Evolutionary conservation across 2,113 vertebrate genomes (phyloP), one percentile per base, ranked within the genome.

Genomic region (Dipodomys spectabilis): DNA sequence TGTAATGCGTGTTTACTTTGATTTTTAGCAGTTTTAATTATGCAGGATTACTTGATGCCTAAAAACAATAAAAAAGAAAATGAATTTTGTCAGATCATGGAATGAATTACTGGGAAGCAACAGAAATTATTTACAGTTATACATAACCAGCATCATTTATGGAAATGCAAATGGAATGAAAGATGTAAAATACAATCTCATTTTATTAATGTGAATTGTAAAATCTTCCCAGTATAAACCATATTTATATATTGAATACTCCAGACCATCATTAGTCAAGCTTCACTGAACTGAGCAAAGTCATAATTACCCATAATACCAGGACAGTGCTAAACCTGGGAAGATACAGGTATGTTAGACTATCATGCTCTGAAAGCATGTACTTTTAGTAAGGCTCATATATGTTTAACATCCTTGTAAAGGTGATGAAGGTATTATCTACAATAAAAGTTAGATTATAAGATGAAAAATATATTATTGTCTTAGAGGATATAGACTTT

Each of bases 11-110:
- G 82, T 87, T 85, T 39, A n/a, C 16, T 92, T 88, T 86, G 0
- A 72, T 25, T 65, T 18, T 90, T 91, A 81, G 25, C 11, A 75
- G 65, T 82, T 19, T 80, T n/a, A 82, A 27, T 94, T 94, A 57
- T 49, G 6, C 28, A 62, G 12, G 10, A 20, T 68, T 79, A 84
- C 7, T 77, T 84, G n/a, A 82, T 62, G 8, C 10, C 5, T 27
- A 75, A 65, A 68, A 60, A 68, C 68, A 6, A 39, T 35, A 90
- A 90, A 49, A 1, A 6, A 5, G 10, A 0, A 74, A 35, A n/a
- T 75, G 4, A 53, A 25, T 83, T 57, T 57, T 2, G 15, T 13
- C 53, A 57, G 15, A 13, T 57, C 15, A 72, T 75, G 11, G 7
- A 72, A 27, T 25, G 53, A 5, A 45, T 86, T 81, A 12, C 35